Base-by-base conservation (phyloP, 1,140 invertebrate genomes). In the Brachionus calyciflorus region DNA sequence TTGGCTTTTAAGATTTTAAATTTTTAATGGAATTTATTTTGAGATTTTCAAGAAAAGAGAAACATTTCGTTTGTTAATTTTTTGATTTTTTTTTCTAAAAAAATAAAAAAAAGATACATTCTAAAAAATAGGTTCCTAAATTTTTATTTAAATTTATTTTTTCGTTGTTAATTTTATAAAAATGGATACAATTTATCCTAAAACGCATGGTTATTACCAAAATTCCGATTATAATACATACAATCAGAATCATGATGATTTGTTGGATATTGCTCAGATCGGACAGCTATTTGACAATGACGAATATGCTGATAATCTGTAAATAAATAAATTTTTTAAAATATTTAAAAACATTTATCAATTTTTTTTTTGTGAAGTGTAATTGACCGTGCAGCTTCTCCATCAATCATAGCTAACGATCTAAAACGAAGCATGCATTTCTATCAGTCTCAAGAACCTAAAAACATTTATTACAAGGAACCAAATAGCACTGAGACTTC, bases 401-500 rank as follows among this genome's bases (percentile, higher is more conserved):
- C 60, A 21, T 65, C 60, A 21, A 41, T 44, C 2, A 65, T 65
- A 14, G 60, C 40, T 7, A 65, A 46, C 9, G 60, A 65, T 37
- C 60, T 65, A 19, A 65, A 65, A 14, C 17, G 24, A 14, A 65
- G 60, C 44, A 65, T 65, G 60, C 19, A 46, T 21, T 44, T 65
- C 37, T 19, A 65, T 26, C 44, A 44, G 41, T 65, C 21, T 65
- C 55, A 26, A 14, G 55, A 33, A 3, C 19, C 30, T 9, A 37
- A 60, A n/a, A 19, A 9, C n/a, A 44, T 12, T 21, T 24, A 41
- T 28, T 44, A 19, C 24, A 46, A 14, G 14, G 37, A 65, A 44
- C 41, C 60, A 12, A 65, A 65, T 17, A 65, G 60, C n/a, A 65
- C 37, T 19, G 60, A 65, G 10, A 44, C 60, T 14, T 65, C 60